Base-by-base conservation (phyloP, 1,140 invertebrate genomes). In the Diorhabda elongata region DNA sequence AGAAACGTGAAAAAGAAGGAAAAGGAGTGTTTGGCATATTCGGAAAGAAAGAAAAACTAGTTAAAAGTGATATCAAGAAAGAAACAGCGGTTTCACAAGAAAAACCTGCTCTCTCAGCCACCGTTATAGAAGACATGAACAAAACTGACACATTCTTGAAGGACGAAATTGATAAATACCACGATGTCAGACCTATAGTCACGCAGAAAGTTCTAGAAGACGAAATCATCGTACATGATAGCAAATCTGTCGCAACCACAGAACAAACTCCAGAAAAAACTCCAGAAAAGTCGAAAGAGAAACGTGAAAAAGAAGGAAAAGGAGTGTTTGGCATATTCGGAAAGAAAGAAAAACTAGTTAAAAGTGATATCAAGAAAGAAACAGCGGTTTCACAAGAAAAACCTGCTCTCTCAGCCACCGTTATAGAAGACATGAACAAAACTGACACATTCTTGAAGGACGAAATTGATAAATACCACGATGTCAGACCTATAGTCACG, bases 161-260 rank as follows among this genome's bases (percentile, higher is more conserved):
- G 63, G 69, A 60, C 9, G 76, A 77, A 73, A 68, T 77, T 1
- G 47, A 63, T 63, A 70, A 63, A 42, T 76, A 74, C 61, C 66
- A 76, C 59, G 76, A 77, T 44, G 72, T 71, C 6, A 26, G 65
- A 58, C 69, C 69, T 3, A 59, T 69, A 45, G 26, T 2, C 6
- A 41, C n/a, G 3, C 11, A 66, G 1, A 56, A 8, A 0, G 59
- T 63, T 8, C 45, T 6, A 52, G 45, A 63, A 52, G n/a, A 5
- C n/a, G 26, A 41, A 7, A 61, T 44, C 4, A 64, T 57, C 3
- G 45, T 69, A 3, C 42, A 61, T 61, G 26, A 26, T 26, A 2
- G 26, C 26, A 26, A 26, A 26, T 26, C 26, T 26, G 26, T 26
- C 26, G 26, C 26, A 26, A 26, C 26, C 26, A 26, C 26, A 26